These are phyloP conservation scores for Morpho deidamia DNA, from an alignment of 2,888 invertebrate genomes.

Conservation along the genomic window DNA sequence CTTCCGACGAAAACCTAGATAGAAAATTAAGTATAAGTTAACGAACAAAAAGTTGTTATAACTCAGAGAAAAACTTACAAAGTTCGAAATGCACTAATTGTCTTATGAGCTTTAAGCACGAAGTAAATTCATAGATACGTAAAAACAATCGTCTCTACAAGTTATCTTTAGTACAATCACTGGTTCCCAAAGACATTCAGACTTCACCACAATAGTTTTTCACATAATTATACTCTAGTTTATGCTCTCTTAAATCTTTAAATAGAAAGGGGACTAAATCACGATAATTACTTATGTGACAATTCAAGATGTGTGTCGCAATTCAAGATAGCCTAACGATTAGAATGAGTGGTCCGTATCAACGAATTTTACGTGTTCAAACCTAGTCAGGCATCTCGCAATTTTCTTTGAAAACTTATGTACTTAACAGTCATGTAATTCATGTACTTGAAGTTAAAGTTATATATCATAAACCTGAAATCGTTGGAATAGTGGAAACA, in stretches of 20 bases:
- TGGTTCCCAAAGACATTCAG: conserved; percentile 40
- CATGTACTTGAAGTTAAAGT: no score
- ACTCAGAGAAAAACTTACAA: background rate
- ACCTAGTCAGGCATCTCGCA: no score
- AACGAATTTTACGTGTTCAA: no score
- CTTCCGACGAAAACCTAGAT: no score
- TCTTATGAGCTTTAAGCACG: background rate
- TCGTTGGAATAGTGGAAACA: no score
- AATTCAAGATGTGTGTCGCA: background rate
- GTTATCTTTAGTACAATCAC: conserved; percentile 33
- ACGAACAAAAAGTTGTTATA: background rate
- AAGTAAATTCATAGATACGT: background rate
- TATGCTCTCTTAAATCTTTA: conserved; percentile 26
- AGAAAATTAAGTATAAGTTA: background rate
- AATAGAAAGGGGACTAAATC: conserved; percentile 26
- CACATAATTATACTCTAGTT: conserved; percentile 47
- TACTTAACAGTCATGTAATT: no score
- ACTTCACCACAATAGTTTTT: conserved; percentile 48
- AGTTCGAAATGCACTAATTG: background rate
- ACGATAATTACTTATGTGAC: conserved; percentile 20
- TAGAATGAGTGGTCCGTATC: no score
- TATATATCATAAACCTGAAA: no score
- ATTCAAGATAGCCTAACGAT: no score
- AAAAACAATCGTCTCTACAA: conserved; percentile 17
- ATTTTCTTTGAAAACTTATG: no score